Conservation (phyloP, 2,113 vertebrate species). For the Peucedramus taeniatus region DNA sequence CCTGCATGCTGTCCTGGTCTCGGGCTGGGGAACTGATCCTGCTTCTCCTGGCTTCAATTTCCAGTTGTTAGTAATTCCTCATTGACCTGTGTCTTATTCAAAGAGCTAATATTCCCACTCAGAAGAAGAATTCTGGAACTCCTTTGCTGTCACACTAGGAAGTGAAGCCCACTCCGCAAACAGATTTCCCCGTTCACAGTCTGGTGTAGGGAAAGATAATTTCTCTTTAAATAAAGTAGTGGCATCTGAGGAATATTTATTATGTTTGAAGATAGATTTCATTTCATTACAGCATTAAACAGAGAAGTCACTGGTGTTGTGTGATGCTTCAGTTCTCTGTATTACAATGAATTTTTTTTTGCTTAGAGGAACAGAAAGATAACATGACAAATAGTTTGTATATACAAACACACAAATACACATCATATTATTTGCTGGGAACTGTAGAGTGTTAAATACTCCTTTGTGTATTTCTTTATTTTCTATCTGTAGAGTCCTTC, state of each 20-base stretch:
- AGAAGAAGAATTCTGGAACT: neutral
- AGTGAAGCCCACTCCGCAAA: neutral
- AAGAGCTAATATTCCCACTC: neutral
- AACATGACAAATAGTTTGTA: neutral
- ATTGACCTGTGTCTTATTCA: neutral
- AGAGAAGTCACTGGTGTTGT: neutral
- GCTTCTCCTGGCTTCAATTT: neutral
- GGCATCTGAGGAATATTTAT: neutral
- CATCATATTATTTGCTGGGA: neutral
- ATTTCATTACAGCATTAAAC: neutral
- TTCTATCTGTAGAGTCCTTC: neutral
- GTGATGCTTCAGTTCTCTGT: neutral
- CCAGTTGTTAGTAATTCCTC: neutral
- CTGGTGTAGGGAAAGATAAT: neutral
- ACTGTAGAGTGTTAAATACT: neutral
- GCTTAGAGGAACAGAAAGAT: neutral
- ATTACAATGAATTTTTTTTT: neutral
- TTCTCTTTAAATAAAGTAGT: neutral
- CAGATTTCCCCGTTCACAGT: neutral
- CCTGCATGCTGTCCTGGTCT: accelerated
- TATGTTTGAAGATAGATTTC: neutral
- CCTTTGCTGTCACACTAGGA: neutral
- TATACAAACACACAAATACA: neutral
- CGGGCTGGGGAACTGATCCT: neutral
- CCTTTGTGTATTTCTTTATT: neutral